These are phyloP conservation scores for Branchinecta sandiegonensis DNA, from an alignment of 2,888 invertebrate genomes.

Conservation along the genomic window DNA sequence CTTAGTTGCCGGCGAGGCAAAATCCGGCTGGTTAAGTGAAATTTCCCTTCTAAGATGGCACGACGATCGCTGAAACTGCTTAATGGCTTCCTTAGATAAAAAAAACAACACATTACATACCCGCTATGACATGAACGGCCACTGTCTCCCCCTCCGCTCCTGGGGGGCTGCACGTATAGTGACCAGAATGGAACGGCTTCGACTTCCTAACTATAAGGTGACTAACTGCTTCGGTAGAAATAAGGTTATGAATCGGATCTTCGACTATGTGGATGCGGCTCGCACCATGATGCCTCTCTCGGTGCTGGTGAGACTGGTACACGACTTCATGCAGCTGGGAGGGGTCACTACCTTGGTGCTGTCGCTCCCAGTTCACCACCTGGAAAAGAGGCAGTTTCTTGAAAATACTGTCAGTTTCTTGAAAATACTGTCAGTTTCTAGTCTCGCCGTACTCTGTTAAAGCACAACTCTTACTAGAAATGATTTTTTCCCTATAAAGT, in stretches of 20 bases:
- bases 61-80: too few species aligned
- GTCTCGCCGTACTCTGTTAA: too few species aligned
- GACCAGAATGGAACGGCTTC: constrained; percentile 23
- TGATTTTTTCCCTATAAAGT: too few species aligned
- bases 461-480: too few species aligned
- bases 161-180: constrained; percentile 20
- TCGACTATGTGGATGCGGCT: constrained; percentile 7
- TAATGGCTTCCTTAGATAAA: too few species aligned
- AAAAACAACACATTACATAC: background rate
- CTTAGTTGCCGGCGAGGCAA: too few species aligned
- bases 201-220: constrained; percentile 21
- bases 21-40: too few species aligned
- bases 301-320: constrained; percentile 10
- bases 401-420: too few species aligned
- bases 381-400: background rate
- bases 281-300: constrained; percentile 8
- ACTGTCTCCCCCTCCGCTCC: constrained; percentile 19
- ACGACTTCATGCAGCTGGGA: background rate
- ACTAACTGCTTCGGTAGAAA: constrained; percentile 11
- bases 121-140: constrained; percentile 22
- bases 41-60: too few species aligned
- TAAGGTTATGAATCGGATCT: background rate
- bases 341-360: background rate
- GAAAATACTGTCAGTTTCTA: too few species aligned
- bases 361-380: constrained; percentile 11